phyloP scores from a whole-genome alignment of 2,888 invertebrate genomes.

The Drosophila melanocephala region DNA sequence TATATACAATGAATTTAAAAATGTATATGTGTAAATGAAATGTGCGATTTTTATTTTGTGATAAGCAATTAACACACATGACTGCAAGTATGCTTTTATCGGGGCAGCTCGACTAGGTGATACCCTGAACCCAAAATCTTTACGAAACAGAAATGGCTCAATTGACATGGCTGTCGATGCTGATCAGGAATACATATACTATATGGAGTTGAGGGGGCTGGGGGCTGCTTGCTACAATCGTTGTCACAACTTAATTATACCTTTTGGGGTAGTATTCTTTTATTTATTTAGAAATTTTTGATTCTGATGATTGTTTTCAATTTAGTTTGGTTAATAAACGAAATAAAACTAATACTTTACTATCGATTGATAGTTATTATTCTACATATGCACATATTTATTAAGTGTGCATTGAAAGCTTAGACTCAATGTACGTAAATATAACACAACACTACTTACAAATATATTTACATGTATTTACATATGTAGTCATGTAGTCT shows the following conservation, averaged over 20 bases:
- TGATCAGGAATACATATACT: not conserved
- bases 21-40: conserved; percentile 1
- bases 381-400: not conserved
- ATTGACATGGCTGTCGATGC: not conserved
- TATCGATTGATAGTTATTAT: not conserved
- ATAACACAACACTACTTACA: not conserved
- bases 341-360: not conserved
- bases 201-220: not conserved
- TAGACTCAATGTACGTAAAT: not conserved
- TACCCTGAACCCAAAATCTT: not conserved
- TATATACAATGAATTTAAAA: not conserved
- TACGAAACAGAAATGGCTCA: not conserved
- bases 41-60: conserved; percentile 16
- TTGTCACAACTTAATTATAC: not conserved
- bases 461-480: conserved; percentile 1
- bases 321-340: not conserved
- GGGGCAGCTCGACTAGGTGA: not conserved
- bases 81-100: not conserved
- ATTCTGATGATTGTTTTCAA: not conserved
- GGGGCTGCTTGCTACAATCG: not conserved
- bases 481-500: not conserved
- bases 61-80: conserved; percentile 35
- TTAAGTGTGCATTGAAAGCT: not conserved
- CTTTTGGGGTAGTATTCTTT: not conserved
- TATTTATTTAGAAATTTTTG: not conserved